phyloP scores from a whole-genome alignment of 53 echinoderm and acorn worm species.

The Holothuria leucospilota region DNA sequence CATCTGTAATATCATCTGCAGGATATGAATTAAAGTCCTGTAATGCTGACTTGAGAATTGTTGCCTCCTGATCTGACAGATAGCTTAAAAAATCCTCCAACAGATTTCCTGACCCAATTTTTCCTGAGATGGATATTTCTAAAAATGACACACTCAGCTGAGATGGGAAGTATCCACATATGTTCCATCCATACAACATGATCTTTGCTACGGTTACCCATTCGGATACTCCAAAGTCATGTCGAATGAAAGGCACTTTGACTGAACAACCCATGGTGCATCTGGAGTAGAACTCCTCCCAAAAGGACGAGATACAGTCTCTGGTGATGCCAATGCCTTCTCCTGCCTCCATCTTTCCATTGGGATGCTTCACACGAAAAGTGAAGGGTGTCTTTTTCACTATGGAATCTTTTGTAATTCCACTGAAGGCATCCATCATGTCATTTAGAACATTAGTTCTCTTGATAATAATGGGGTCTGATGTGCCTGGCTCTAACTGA shows the following conservation, averaged over 20 bases:
- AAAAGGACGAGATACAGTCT: constrained; percentile 54
- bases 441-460: constrained; percentile 15
- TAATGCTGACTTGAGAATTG: constrained; percentile 40
- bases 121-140: constrained; percentile 41
- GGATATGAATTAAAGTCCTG: constrained; percentile 49
- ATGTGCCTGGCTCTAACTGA: not conserved
- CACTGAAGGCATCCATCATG: constrained; percentile 26
- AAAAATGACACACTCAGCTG: constrained; percentile 54
- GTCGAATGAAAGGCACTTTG: constrained; percentile 57
- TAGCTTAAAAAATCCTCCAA: constrained; percentile 51
- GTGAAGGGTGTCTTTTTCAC: not conserved
- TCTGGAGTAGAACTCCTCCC: constrained; percentile 56
- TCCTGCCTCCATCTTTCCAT: constrained; percentile 43
- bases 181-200: constrained; percentile 55
- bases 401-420: not conserved
- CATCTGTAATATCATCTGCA: constrained; percentile 51
- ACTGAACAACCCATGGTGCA: constrained; percentile 41
- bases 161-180: constrained; percentile 54
- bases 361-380: not conserved
- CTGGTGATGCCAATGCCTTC: constrained; percentile 48
- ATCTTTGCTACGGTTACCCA: constrained; percentile 56
- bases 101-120: constrained; percentile 24
- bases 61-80: constrained; percentile 45
- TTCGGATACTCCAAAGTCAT: constrained; percentile 38
- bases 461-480: constrained; percentile 16